phyloP scores from a whole-genome alignment of 2,888 invertebrate genomes.

The Elysia crispata region DNA sequence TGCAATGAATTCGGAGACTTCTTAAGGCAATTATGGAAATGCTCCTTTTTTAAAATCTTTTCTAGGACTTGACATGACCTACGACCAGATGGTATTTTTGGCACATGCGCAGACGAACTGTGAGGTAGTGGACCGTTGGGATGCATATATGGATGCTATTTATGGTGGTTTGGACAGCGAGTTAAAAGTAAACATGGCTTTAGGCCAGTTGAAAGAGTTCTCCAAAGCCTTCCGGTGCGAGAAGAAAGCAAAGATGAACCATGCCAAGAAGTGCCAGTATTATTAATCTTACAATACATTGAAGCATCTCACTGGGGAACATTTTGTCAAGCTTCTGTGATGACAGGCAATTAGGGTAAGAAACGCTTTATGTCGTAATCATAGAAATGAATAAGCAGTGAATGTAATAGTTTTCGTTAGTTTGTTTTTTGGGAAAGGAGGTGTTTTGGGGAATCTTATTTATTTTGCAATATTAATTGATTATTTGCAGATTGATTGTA shows the following conservation, averaged over 20 bases:
- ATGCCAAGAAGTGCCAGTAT: slow-evolving; percentile 39
- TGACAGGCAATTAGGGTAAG: too few relatives aligned
- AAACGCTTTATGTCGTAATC: too few relatives aligned
- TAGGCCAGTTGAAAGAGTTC: slow-evolving; percentile 55
- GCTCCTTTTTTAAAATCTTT: neutral
- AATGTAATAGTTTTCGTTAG: too few relatives aligned
- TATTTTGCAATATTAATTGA: too few relatives aligned
- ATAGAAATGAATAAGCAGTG: too few relatives aligned
- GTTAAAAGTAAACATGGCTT: slow-evolving; percentile 50
- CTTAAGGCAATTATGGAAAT: too few relatives aligned
- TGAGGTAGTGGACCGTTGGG: neutral
- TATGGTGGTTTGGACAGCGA: slow-evolving; percentile 14
- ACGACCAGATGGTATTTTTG: slow-evolving; percentile 81
- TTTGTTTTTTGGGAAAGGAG: too few relatives aligned
- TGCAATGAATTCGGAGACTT: too few relatives aligned
- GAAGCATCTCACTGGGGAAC: neutral
- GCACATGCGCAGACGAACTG: slow-evolving; percentile 79
- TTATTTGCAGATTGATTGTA: too few relatives aligned
- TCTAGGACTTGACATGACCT: slow-evolving; percentile 63
- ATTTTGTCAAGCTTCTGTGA: neutral
- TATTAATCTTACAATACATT: slow-evolving; percentile 32
- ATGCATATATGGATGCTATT: neutral
- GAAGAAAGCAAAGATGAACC: slow-evolving; percentile 47
- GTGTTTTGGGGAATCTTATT: too few relatives aligned
- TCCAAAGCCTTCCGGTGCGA: slow-evolving; percentile 53